These are phyloP conservation scores for Drosophila engyochracea DNA, from an alignment of 2,888 invertebrate genomes.

Conservation along the genomic window DNA sequence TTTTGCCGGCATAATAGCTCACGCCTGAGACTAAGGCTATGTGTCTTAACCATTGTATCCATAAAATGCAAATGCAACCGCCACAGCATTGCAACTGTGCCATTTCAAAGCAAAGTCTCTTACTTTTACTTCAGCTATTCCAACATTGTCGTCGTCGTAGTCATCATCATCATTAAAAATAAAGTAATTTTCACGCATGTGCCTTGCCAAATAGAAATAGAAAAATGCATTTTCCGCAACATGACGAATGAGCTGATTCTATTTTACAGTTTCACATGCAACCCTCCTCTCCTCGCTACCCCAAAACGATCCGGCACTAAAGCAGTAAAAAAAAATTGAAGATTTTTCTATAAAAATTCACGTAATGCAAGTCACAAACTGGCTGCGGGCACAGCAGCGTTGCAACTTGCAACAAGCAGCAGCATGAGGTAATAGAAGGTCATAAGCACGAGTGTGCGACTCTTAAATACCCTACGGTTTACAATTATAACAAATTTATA, in stretches of 20 bases:
- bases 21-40: conserved; percentile 41
- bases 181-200: conserved; percentile 81
- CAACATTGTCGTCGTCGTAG: conserved; percentile 17
- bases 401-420: conserved; percentile 4
- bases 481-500: neutral
- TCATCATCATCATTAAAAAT: conserved; percentile 74
- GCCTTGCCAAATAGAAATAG: conserved; percentile 66
- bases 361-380: conserved; percentile 53
- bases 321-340: conserved; percentile 9
- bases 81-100: conserved; percentile 53
- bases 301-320: neutral
- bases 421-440: conserved; percentile 13
- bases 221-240: conserved; percentile 78
- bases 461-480: conserved; percentile 22
- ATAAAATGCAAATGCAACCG: conserved; percentile 46
- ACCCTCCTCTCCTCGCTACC: too few relatives aligned
- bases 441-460: neutral
- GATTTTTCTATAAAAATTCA: conserved; percentile 38
- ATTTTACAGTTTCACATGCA: conserved; percentile 68
- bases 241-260: conserved; percentile 81
- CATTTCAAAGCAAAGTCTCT: conserved; percentile 37
- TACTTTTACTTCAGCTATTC: conserved; percentile 26
- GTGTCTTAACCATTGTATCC: conserved; percentile 58
- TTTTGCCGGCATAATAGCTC: conserved; percentile 45
- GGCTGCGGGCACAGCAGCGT: conserved; percentile 21